Base-by-base conservation (phyloP, 2,113 vertebrate genomes). In the Crotalus horridus region DNA sequence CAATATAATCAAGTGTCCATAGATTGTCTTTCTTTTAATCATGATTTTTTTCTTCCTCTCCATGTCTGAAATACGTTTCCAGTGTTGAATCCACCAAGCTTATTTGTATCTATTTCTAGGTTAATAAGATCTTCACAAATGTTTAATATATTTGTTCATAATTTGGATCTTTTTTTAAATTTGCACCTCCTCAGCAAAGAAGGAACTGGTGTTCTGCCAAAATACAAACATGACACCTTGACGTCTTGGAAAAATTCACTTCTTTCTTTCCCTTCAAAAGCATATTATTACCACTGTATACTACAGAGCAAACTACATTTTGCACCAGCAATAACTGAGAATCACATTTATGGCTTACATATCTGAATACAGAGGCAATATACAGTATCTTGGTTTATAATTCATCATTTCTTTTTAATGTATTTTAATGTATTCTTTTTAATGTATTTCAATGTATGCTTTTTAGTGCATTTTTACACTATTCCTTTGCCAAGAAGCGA, bases 1-100 rank as follows among this genome's bases (percentile, higher is more conserved):
- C 88, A 93, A 12, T 46, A 87, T 95, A 95, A 93, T 6, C 1
- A 94, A 93, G 29, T 69, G 15, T 88, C 89, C 39, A 43, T 24
- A 43, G 93, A 64, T 46, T 43, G 24, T 24, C 24, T 3, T 85
- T 39, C 53, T 61, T 39, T 81, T 17, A 81, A 81, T 39, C 69
- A 53, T 87, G 48, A 29, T 29, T 87, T 53, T 26, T 29, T 26
- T 87, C 48, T 85, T 85, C 33, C 20, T 39, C 26, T 15, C 33
- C 33, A 96, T 91, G 93, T 51, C 85, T 87, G 87, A 94, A 92
- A 86, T 1, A 17, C 56, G 51, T 6, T 87, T 21, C 20, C 56
- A 91, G 29, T 87, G 86, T 29, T 64, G 61, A 54, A 91, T 85
- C n/a, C 13, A 39, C 29, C 10, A 39, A 69, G 81, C 39, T 51